Percentiles rank a stretch among this genome's conserved stretches.
These are phyloP conservation scores for Cyphomyrmex costatus DNA, from an alignment of 1,140 invertebrate species.

Conservation along the genomic window DNA sequence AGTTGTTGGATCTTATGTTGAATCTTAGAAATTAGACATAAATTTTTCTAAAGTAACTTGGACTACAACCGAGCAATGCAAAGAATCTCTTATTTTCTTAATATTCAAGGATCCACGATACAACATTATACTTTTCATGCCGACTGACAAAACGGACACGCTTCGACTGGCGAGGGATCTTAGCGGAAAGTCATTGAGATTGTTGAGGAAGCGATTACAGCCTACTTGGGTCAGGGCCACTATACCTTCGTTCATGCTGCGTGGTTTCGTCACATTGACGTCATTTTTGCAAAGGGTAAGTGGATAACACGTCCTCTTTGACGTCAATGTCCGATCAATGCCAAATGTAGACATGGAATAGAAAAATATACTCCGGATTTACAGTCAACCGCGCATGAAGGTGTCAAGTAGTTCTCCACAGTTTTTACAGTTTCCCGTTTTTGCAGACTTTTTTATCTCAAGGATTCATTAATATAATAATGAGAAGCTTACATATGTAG, in stretches of 20 bases:
- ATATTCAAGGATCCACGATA: conserved; percentile 87
- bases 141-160: conserved; percentile 84
- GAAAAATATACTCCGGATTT: background rate
- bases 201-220: conserved; percentile 89
- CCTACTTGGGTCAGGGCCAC: conserved; percentile 90
- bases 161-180: conserved; percentile 83
- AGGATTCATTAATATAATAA: background rate
- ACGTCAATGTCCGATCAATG: background rate
- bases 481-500: background rate
- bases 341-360: background rate
- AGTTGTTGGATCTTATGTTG: background rate
- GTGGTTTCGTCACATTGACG: conserved; percentile 92
- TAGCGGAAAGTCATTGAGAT: conserved; percentile 87
- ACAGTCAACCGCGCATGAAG: background rate
- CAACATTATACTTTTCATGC: conserved; percentile 86
- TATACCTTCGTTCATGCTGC: conserved; percentile 92
- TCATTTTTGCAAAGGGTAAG: conserved; percentile 92
- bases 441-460: background rate
- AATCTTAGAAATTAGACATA: background rate
- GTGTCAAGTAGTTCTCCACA: background rate
- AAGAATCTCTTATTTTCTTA: conserved; percentile 16
- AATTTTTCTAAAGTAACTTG: background rate
- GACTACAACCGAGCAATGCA: background rate
- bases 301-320: conserved; percentile 13
- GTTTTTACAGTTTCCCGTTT: background rate